These are phyloP conservation scores for Nasua narica DNA, from an alignment of 2,797 vertebrate species.

Conservation along the genomic window DNA sequence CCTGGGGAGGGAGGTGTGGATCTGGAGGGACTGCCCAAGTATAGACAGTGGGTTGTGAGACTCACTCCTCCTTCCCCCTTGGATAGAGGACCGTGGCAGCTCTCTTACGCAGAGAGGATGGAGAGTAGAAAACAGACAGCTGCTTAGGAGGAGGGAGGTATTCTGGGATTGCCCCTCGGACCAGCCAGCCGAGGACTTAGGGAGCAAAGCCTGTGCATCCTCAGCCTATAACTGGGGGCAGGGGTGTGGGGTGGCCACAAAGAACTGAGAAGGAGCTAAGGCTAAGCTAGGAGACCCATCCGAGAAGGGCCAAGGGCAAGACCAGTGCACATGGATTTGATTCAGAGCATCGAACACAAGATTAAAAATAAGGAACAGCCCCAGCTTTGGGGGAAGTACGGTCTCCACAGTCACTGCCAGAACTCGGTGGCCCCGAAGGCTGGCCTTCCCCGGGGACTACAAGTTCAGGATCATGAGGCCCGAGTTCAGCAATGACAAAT, in stretches of 20 bases:
- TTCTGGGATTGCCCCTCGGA: background rate
- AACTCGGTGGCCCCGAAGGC: background rate
- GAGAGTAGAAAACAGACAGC: background rate
- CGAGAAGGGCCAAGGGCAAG: background rate
- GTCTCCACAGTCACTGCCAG: background rate
- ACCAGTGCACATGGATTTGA: background rate
- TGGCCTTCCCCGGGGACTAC: background rate
- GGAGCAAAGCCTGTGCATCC: background rate
- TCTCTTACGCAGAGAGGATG: background rate
- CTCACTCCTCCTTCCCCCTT: background rate
- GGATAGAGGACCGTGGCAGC: background rate
- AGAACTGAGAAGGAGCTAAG: background rate
- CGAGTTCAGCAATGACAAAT: background rate
- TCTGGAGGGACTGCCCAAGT: background rate
- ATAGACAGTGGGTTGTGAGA: background rate
- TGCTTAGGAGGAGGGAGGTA: background rate
- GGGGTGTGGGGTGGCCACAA: background rate
- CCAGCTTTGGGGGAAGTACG: background rate
- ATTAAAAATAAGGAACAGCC: background rate
- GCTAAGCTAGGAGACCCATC: background rate
- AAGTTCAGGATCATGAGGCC: background rate
- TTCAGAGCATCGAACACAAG: background rate
- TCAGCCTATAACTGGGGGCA: background rate
- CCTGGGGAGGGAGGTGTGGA: background rate
- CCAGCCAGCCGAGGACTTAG: accelerated